A percentile compares a stretch with the other conserved stretches of the same genome.
Evolutionary conservation across 2,113 vertebrate species (phyloP).

Genomic region (Ifrita kowaldi): DNA sequence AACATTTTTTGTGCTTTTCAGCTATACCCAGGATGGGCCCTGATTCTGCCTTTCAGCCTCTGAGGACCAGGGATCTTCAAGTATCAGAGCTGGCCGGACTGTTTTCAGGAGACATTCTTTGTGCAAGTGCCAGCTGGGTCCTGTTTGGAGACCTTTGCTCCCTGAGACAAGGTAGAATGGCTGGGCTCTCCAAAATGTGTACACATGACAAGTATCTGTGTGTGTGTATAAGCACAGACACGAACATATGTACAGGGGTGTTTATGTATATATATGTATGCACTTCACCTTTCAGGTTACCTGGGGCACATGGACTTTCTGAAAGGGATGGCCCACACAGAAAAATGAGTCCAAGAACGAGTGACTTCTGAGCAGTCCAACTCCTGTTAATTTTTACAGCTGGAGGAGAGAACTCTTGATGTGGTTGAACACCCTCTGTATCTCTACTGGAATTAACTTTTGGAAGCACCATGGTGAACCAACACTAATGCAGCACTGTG

Average conservation of each 20-base stretch:
- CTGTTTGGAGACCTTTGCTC: not conserved
- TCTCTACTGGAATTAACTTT: slow-evolving; percentile 30
- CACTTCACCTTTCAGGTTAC: not conserved
- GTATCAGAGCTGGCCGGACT: not conserved
- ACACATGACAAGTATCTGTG: not conserved
- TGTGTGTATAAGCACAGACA: not conserved
- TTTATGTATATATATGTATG: not conserved
- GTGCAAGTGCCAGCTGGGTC: not conserved
- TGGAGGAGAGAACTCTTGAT: not conserved
- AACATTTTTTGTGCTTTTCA: not conserved
- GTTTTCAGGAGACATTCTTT: not conserved
- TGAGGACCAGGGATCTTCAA: not conserved
- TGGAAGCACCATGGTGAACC: not conserved
- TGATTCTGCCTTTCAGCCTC: not conserved
- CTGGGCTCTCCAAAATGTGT: not conserved
- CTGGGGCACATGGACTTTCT: not conserved
- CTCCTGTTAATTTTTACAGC: slow-evolving; percentile 16
- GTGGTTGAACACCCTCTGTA: not conserved
- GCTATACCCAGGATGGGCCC: not conserved
- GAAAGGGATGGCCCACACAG: not conserved
- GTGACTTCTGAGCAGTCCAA: not conserved
- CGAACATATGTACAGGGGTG: fast-evolving
- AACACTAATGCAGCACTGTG: not conserved
- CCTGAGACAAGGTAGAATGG: not conserved
- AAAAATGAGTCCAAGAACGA: not conserved